phyloP scores from a whole-genome alignment of 2,888 invertebrate genomes.

The Oscheius sp. region DNA sequence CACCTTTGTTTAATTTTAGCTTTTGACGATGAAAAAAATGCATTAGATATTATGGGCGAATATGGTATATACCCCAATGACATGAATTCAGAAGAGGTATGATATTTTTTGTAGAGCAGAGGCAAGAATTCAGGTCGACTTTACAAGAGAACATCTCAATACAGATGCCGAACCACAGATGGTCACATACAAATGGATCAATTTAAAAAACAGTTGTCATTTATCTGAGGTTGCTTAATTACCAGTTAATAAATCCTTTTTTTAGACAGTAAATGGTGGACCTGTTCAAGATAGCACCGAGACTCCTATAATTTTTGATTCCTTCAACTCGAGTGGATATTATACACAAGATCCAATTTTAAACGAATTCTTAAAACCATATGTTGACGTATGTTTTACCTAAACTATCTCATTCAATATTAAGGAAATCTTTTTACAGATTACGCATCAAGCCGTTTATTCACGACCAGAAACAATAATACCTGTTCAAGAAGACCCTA shows the following conservation, averaged over 20 bases:
- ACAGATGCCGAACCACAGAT: slow-evolving; percentile 11
- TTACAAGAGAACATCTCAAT: slow-evolving; percentile 23
- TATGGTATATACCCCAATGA: slow-evolving; percentile 39
- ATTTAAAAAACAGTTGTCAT: slow-evolving; percentile 39
- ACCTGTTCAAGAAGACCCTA: no score
- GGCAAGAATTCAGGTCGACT: slow-evolving; percentile 2
- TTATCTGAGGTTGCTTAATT: slow-evolving; percentile 40
- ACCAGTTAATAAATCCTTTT: background rate
- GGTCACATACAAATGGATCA: slow-evolving; percentile 45
- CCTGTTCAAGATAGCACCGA: slow-evolving; percentile 26
- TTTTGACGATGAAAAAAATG: slow-evolving; percentile 53
- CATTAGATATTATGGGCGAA: slow-evolving; percentile 34
- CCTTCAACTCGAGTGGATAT: slow-evolving; percentile 50
- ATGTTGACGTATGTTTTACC: background rate
- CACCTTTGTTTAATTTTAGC: slow-evolving; percentile 48
- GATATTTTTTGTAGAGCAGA: background rate
- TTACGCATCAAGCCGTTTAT: background rate
- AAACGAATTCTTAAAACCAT: slow-evolving; percentile 6
- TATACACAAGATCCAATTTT: slow-evolving; percentile 53
- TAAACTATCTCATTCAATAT: no score
- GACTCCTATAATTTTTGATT: slow-evolving; percentile 44
- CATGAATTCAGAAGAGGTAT: slow-evolving; percentile 20
- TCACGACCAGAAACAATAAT: background rate
- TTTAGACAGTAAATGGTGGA: slow-evolving; percentile 43
- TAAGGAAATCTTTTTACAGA: background rate